A percentile compares a stretch with the other conserved stretches of the same genome.
Conservation (phyloP, 2,113 vertebrate genomes). For the Spea bombifrons region DNA sequence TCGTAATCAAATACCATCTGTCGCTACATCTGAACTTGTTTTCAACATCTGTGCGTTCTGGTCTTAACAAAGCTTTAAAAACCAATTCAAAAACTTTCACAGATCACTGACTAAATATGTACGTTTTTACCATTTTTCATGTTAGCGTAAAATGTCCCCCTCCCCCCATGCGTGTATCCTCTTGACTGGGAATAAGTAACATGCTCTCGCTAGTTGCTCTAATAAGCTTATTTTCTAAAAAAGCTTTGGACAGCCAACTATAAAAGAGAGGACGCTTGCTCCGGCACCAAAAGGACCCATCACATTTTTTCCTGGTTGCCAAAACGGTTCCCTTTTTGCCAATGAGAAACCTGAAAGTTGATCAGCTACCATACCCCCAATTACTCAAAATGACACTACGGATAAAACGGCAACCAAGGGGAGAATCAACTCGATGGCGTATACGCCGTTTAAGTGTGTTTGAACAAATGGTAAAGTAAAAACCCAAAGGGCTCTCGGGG, state of each 20-base stretch:
- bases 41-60: conserved; percentile 99
- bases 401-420: conserved; percentile 92
- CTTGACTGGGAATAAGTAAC: conserved; percentile 63
- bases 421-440: conserved; percentile 89
- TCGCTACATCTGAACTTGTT: conserved; percentile 99
- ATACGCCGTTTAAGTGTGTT: conserved; percentile 80
- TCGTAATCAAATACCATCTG: conserved; percentile 99
- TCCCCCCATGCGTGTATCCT: conserved; percentile 65
- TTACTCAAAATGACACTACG: conserved; percentile 88
- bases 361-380: conserved; percentile 83
- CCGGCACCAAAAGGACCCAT: conserved; percentile 74
- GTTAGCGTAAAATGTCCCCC: conserved; percentile 59
- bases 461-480: conserved; percentile 89
- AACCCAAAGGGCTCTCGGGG: conserved; percentile 74
- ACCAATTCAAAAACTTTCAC: conserved; percentile 94
- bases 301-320: conserved; percentile 75
- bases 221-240: conserved; percentile 77
- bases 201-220: conserved; percentile 67
- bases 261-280: conserved; percentile 76
- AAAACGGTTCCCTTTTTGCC: conserved; percentile 77
- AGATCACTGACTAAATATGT: conserved; percentile 85
- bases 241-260: conserved; percentile 80
- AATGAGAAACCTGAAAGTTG: conserved; percentile 86
- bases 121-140: conserved; percentile 79
- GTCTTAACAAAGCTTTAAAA: conserved; percentile 99